A percentile compares a stretch with the other conserved stretches of the same genome.
Conservation (phyloP, 2,888 invertebrate genomes). For the Pogonocherus hispidulus region DNA sequence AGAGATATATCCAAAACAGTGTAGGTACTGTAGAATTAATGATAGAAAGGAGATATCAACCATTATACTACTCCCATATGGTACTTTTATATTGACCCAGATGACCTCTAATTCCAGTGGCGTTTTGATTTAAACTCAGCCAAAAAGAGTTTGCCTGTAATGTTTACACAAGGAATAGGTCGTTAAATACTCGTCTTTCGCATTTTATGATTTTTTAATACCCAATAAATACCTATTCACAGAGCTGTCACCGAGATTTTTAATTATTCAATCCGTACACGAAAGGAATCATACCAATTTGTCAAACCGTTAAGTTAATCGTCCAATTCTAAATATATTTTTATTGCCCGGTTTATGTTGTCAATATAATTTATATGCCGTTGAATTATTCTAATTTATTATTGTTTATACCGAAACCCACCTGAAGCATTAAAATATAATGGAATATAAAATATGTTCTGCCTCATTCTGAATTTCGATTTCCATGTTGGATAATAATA, state of each 20-base stretch:
- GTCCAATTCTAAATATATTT: not conserved
- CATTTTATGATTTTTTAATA: not conserved
- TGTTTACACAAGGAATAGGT: too few relatives aligned
- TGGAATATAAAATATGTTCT: not conserved
- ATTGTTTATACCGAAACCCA: not conserved
- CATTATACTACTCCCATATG: too few relatives aligned
- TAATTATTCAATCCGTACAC: not conserved
- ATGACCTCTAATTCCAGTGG: too few relatives aligned
- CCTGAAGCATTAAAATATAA: not conserved
- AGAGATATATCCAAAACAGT: too few relatives aligned
- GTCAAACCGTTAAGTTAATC: not conserved
- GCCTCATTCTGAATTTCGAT: not conserved
- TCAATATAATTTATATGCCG: conserved; percentile 1
- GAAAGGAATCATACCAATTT: not conserved
- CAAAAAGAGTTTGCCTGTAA: too few relatives aligned
- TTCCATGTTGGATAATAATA: not conserved
- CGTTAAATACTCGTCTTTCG: too few relatives aligned
- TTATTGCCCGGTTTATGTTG: not conserved
- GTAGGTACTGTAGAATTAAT: too few relatives aligned
- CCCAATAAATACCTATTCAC: not conserved
- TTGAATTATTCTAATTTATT: conserved; percentile 4
- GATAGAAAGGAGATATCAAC: too few relatives aligned
- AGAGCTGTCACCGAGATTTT: not conserved
- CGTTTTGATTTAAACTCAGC: too few relatives aligned
- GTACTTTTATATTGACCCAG: too few relatives aligned